These are phyloP conservation scores for Melanogrammus aeglefinus DNA, from an alignment of 2,797 vertebrate species.

Conservation along the genomic window DNA sequence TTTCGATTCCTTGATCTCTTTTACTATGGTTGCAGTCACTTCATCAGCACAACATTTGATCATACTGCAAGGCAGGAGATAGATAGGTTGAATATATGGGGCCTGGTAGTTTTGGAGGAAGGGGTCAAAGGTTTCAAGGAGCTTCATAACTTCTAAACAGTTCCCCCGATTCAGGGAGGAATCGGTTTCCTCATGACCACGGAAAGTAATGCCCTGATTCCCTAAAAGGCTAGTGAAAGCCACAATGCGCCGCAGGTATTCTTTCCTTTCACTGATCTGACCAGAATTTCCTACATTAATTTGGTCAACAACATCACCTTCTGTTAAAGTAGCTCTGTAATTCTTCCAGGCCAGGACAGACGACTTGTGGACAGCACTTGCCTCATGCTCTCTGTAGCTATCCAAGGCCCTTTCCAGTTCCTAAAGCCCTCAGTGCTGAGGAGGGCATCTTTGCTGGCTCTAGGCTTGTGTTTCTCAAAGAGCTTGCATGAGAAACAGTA, in stretches of 20 bases:
- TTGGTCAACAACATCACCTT: slow-evolving; percentile 9
- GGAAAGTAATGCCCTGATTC: slow-evolving; percentile 18
- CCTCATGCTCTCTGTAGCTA: too few relatives aligned
- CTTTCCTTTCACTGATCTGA: neutral
- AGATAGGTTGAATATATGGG: slow-evolving; percentile 8
- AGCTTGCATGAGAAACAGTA: too few relatives aligned
- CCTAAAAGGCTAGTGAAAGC: slow-evolving; percentile 15
- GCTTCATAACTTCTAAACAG: slow-evolving; percentile 4
- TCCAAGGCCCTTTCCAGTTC: neutral
- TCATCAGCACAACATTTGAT: neutral
- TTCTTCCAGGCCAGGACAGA: slow-evolving; percentile 10
- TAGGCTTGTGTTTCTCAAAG: too few relatives aligned
- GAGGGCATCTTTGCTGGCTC: too few relatives aligned
- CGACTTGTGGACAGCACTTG: slow-evolving; percentile 7
- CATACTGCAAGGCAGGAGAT: neutral
- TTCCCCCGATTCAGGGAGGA: neutral
- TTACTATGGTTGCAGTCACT: neutral
- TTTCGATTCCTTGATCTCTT: slow-evolving; percentile 10
- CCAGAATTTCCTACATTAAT: slow-evolving; percentile 1
- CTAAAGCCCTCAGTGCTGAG: too few relatives aligned
- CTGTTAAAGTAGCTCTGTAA: neutral
- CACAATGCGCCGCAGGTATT: slow-evolving; percentile 6
- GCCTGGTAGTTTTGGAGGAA: slow-evolving; percentile 20
- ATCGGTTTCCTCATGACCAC: slow-evolving; percentile 14
- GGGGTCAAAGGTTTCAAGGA: slow-evolving; percentile 6